These are phyloP conservation scores for Heliothis subflexa DNA, from an alignment of 1,140 invertebrate species.

Conservation along the genomic window DNA sequence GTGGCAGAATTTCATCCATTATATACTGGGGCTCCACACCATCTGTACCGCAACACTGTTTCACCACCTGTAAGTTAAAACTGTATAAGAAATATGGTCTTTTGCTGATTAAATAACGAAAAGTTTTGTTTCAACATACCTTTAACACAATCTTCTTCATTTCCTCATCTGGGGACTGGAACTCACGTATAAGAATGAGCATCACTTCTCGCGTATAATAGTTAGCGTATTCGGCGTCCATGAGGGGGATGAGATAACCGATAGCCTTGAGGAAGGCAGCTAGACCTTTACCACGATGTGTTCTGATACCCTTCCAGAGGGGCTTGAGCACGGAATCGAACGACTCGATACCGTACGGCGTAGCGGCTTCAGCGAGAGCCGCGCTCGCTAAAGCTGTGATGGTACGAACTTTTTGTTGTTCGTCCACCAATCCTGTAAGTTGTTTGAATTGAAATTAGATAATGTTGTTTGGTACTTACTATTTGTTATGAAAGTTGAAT, in stretches of 20 bases:
- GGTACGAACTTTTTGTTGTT: constrained; percentile 96
- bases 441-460: too few relatives aligned
- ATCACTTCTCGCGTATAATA: constrained; percentile 99
- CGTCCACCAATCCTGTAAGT: constrained; percentile 90
- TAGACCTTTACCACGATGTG: constrained; percentile 98
- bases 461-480: background rate
- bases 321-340: constrained; percentile 99
- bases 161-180: constrained; percentile 99
- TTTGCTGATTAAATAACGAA: background rate
- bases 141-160: constrained; percentile 99
- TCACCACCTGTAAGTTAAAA: constrained; percentile 93
- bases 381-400: constrained; percentile 99
- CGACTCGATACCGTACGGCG: constrained; percentile 99
- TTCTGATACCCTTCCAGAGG: constrained; percentile 99
- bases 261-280: constrained; percentile 99
- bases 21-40: constrained; percentile 99
- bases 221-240: constrained; percentile 99
- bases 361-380: constrained; percentile 98
- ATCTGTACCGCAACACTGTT: constrained; percentile 99
- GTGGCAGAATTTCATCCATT: constrained; percentile 99
- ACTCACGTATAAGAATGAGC: constrained; percentile 99
- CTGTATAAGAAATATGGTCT: background rate
- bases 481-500: background rate
- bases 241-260: constrained; percentile 99
- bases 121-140: constrained; percentile 80